Evolutionary conservation across 2,888 invertebrate genomes (phyloP).

Genomic region (Drosophila prolongata): DNA sequence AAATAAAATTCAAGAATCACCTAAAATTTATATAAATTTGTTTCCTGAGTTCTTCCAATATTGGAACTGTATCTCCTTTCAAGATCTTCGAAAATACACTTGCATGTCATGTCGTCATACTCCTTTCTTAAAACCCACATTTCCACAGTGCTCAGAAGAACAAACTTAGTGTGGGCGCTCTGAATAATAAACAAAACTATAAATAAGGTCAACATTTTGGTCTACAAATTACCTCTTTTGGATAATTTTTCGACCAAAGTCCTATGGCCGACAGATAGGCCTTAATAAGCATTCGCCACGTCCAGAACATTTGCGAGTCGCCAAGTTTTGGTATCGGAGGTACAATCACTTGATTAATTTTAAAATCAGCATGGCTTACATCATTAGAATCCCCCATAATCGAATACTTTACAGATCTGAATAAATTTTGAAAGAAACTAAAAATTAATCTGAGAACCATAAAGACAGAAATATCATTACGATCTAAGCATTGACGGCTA

Average conservation of each 20-base stretch:
- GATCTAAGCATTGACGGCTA: not conserved
- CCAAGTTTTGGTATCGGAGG: conserved; percentile 32
- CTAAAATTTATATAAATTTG: not conserved
- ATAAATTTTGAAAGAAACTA: conserved; percentile 16
- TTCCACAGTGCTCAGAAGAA: conserved; percentile 33
- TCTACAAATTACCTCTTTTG: conserved; percentile 23
- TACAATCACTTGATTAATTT: not conserved
- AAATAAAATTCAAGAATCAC: not conserved
- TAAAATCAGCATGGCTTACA: not conserved
- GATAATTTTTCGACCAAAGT: conserved; percentile 16
- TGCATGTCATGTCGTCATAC: conserved; percentile 13
- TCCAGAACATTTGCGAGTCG: conserved; percentile 35
- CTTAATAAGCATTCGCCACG: conserved; percentile 28
- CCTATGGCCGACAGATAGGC: conserved; percentile 26
- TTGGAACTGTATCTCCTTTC: not conserved
- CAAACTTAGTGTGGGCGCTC: conserved; percentile 26
- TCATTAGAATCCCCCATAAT: conserved; percentile 15
- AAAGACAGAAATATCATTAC: not conserved
- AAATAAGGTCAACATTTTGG: too few species aligned
- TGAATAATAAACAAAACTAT: not conserved
- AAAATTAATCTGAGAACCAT: conserved; percentile 7
- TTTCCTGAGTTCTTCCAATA: not conserved
- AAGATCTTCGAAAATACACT: conserved; percentile 22
- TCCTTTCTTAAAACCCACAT: conserved; percentile 26
- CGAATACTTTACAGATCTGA: not conserved